A percentile compares a stretch with the other conserved stretches of the same genome.
phyloP scores from a whole-genome alignment of 2,888 invertebrate genomes.

The Cosmopolites sordidus region DNA sequence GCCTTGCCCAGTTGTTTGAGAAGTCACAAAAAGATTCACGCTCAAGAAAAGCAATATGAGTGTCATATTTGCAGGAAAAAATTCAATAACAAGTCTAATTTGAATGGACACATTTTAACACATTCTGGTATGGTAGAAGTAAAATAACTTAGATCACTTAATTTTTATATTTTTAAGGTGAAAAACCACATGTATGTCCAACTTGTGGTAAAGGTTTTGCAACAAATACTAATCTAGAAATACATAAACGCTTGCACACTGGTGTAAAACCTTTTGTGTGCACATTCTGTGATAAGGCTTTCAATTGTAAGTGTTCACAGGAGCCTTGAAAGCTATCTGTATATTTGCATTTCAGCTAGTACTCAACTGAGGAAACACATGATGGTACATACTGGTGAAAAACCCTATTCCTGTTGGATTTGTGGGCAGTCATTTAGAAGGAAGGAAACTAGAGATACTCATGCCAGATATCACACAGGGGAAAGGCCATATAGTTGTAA shows the following conservation, averaged over 20 bases:
- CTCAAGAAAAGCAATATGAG: constrained; percentile 38
- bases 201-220: constrained; percentile 43
- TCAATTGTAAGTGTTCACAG: constrained; percentile 40
- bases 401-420: constrained; percentile 46
- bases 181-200: constrained; percentile 41
- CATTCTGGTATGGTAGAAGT: constrained; percentile 41
- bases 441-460: constrained; percentile 47
- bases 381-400: constrained; percentile 44
- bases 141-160: neutral
- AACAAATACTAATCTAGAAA: constrained; percentile 40
- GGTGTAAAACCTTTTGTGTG: constrained; percentile 45
- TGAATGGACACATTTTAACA: constrained; percentile 41
- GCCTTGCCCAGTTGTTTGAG: constrained; percentile 44
- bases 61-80: constrained; percentile 44
- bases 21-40: constrained; percentile 44
- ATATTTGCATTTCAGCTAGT: constrained; percentile 36
- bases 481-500: constrained; percentile 44
- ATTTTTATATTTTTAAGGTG: constrained; percentile 31
- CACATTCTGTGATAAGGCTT: constrained; percentile 39
- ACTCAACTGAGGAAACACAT: constrained; percentile 45
- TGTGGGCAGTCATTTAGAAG: constrained; percentile 46
- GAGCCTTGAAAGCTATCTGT: neutral
- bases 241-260: constrained; percentile 44
- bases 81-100: constrained; percentile 44
- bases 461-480: constrained; percentile 46